Base-by-base conservation (phyloP, 2,113 vertebrate genomes). In the Tupaia chinensis region DNA sequence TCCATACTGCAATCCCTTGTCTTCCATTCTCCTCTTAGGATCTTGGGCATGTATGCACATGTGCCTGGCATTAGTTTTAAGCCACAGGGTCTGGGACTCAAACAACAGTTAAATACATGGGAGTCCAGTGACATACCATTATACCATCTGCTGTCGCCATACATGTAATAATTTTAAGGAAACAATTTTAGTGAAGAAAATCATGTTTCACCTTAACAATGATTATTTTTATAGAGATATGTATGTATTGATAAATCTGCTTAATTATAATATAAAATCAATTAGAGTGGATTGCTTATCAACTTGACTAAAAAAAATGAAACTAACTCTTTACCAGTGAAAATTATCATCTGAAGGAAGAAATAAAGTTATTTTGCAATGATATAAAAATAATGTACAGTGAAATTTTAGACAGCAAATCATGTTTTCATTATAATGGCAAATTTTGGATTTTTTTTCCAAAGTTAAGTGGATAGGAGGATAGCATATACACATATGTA, bases 221-320 rank as follows among this genome's bases (percentile, higher is more conserved):
- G 20, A 76, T 27, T 27, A 27, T 5, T 93, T 60, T 60, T 54
- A 70, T 53, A 83, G 11, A 87, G 1, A 85, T 60, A 73, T 69
- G 2, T 68, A 16, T 22, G n/a, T n/a, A n/a, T n/a, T 65, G 9
- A 23, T 79, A 87, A 92, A 70, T 86, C 25, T 80, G 15, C 20
- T 56, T 84, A 91, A 74, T 68, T 78, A 53, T 83, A 12, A 76
- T 25, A 76, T 32, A 84, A 20, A 73, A 63, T 60, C 58, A 66
- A 69, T 29, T 84, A 14, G 16, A 65, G 19, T 56, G 20, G 17
- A 69, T 65, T 85, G 1, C 32, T 88, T 79, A 1, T 65, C 7
- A 93, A 60, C n/a, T 87, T 91, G 32, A 79, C 69, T 14, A 77
- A 4, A 83, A 86, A 83, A 68, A 76, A n/a, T 54, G 22, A 91